Percentiles rank a stretch among this genome's conserved stretches.
phyloP scores from a whole-genome alignment of 2,797 vertebrate genomes.

The Octomys mimax region DNA sequence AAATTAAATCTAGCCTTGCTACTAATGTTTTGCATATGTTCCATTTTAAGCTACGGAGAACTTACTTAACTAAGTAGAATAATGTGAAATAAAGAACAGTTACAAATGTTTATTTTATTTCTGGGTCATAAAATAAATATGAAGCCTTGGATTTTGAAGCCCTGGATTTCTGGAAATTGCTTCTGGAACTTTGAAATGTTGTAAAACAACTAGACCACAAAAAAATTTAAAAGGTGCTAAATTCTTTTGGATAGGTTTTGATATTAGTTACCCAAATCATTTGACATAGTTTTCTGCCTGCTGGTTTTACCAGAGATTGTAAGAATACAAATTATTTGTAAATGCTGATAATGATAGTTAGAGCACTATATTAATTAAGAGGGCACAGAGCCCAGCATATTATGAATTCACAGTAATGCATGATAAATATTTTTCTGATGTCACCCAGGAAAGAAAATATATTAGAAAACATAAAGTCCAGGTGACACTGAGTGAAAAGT shows the following conservation, averaged over 20 bases:
- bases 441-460: not conserved
- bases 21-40: not conserved
- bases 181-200: not conserved
- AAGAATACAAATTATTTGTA: slow-evolving; percentile 42
- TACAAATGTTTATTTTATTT: not conserved
- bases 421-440: not conserved
- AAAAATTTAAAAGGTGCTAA: not conserved
- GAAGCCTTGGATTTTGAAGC: not conserved
- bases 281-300: not conserved
- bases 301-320: not conserved
- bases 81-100: not conserved
- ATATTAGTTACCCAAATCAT: not conserved
- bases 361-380: not conserved
- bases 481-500: not conserved
- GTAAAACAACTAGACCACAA: not conserved
- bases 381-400: not conserved
- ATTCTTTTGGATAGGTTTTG: not conserved
- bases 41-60: slow-evolving; percentile 43
- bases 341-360: not conserved
- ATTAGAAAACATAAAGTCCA: not conserved
- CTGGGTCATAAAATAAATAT: not conserved
- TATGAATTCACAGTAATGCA: not conserved
- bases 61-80: not conserved
- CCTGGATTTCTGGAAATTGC: not conserved
- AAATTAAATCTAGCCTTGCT: slow-evolving; percentile 8